Base-by-base conservation (phyloP, 2,888 invertebrate species). In the Drosophila seclusa region DNA sequence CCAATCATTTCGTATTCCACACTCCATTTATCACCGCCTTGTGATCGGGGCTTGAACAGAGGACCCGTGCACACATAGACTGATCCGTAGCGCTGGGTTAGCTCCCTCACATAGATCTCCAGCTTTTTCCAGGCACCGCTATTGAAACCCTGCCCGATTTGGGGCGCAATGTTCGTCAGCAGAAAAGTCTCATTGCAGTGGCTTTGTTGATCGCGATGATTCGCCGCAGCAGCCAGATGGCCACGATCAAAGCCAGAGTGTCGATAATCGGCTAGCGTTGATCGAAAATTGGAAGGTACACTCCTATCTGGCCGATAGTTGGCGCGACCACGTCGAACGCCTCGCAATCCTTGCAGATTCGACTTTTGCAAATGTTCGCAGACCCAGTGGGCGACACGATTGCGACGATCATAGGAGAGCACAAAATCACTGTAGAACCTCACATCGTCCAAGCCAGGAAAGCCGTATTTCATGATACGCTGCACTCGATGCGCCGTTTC, bases 141-240 rank as follows among this genome's bases (percentile, higher is more conserved):
- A 92, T 98, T 98, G 91, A 98, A 98, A 0, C 98, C 98, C 69
- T 68, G 59, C 0, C 98, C 98, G 16, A 98, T 97, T 94, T 99
- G 99, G 2, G 99, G 99, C 7, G 98, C 96, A 94, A 99, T 98
- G 91, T 99, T 99, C 1, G 97, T 97, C 29, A 99, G 94, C 64
- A 95, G 95, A 92, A 99, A 99, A 0, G 99, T 99, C 92, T 99
- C 97, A 57, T 98, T 96, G 52, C 98, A 95, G 89, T 97, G 95
- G 64, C 94, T 94, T 92, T 98, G 98, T 60, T 94, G 92, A 0
- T 94, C 85, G 62, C 96, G 95, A 92, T 99, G 99, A 94, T 99
- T 99, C 0, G 97, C 99, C 0, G 99, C 99, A 0, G 99, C 98
- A 0, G 99, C 99, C 93, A 99, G 94, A 93, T 99, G 99, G 0